phyloP scores from a whole-genome alignment of 2,113 vertebrate species.

The Caranx melampygus region DNA sequence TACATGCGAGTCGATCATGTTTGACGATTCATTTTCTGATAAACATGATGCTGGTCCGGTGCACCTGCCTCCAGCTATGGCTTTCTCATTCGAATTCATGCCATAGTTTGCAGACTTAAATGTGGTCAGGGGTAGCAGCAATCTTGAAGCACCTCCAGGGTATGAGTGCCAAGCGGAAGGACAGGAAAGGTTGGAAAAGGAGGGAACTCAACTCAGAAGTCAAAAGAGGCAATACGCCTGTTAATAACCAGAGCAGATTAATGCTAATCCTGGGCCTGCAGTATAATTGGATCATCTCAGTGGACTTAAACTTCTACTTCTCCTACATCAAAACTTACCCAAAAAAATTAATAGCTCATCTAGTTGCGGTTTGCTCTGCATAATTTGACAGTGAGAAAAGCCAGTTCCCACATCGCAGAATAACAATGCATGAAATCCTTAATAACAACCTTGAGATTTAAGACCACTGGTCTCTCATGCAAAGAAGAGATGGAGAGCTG shows the following conservation, averaged over 20 bases:
- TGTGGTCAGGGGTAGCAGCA: slow-evolving; percentile 29
- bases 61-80: slow-evolving; percentile 34
- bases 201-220: slow-evolving; percentile 50
- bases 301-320: slow-evolving; percentile 56
- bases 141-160: slow-evolving; percentile 40
- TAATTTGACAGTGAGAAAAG: slow-evolving; percentile 36
- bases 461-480: background rate
- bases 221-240: slow-evolving; percentile 57
- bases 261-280: slow-evolving; percentile 73
- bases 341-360: slow-evolving; percentile 55
- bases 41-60: slow-evolving; percentile 9
- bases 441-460: slow-evolving; percentile 7
- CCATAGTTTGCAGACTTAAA: slow-evolving; percentile 41
- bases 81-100: slow-evolving; percentile 60
- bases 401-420: slow-evolving; percentile 17
- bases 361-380: slow-evolving; percentile 48
- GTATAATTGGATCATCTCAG: slow-evolving; percentile 81
- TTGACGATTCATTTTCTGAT: slow-evolving; percentile 60
- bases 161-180: slow-evolving; percentile 20
- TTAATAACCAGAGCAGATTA: slow-evolving; percentile 80
- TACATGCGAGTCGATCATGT: slow-evolving; percentile 4
- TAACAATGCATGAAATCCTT: slow-evolving; percentile 22
- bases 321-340: slow-evolving; percentile 61
- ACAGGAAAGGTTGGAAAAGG: background rate
- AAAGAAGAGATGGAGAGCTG: background rate